A percentile compares a stretch with the other conserved stretches of the same genome.
Evolutionary conservation across 2,113 vertebrate genomes (phyloP).

Genomic region (Cervus canadensis): DNA sequence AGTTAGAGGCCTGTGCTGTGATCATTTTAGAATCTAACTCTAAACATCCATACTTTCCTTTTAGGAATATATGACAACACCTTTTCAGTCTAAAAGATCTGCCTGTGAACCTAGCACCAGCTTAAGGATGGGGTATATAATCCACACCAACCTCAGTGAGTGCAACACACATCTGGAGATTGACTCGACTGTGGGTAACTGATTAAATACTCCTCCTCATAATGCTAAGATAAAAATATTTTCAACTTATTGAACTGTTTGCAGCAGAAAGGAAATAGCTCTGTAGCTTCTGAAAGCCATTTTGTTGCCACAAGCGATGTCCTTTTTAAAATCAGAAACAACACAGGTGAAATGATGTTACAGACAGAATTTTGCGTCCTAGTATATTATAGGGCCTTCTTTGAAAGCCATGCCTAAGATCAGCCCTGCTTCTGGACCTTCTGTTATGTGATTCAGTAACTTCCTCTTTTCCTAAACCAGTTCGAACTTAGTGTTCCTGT

Average conservation of each 20-base stretch:
- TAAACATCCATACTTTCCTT: not conserved
- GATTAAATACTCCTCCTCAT: not conserved
- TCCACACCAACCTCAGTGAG: not conserved
- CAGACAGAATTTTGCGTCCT: not conserved
- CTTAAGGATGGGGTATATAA: not conserved
- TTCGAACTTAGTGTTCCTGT: not conserved
- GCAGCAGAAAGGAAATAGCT: not conserved
- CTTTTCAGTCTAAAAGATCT: not conserved
- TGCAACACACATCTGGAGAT: not conserved
- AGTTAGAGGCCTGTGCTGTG: not conserved
- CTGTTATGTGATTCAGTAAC: not conserved
- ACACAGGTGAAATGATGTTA: not conserved
- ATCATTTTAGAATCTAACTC: not conserved
- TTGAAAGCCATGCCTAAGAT: not conserved
- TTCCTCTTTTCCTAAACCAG: not conserved
- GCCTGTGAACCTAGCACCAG: not conserved
- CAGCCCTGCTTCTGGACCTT: accelerated
- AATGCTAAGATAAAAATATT: not conserved
- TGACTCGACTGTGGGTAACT: not conserved
- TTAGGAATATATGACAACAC: not conserved
- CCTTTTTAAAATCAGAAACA: not conserved
- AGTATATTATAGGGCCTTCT: not conserved
- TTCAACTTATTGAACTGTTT: not conserved
- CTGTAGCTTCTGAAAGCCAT: not conserved
- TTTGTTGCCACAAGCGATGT: not conserved